phyloP scores from a whole-genome alignment of 2,113 vertebrate species.

The Xenopus laevis region DNA sequence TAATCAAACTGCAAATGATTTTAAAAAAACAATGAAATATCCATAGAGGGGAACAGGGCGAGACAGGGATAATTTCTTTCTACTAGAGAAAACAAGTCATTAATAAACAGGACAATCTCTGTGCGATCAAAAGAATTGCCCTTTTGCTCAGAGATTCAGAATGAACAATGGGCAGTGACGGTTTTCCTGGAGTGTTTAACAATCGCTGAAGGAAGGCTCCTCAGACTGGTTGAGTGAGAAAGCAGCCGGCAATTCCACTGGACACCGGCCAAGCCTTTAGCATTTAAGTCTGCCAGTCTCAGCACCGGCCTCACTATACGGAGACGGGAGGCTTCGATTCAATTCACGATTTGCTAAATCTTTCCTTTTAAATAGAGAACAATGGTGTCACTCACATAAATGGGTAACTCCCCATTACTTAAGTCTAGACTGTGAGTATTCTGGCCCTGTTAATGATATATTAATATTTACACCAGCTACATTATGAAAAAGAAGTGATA shows the following conservation, averaged over 20 bases:
- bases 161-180: slow-evolving; percentile 59
- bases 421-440: background rate
- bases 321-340: background rate
- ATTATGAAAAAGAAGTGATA: no score
- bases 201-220: slow-evolving; percentile 53
- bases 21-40: slow-evolving; percentile 41
- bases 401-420: background rate
- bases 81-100: slow-evolving; percentile 46
- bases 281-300: slow-evolving; percentile 40
- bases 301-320: slow-evolving; percentile 31
- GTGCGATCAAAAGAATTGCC: slow-evolving; percentile 28
- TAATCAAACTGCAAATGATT: slow-evolving; percentile 23
- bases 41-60: slow-evolving; percentile 43
- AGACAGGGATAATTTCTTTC: slow-evolving; percentile 51
- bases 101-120: slow-evolving; percentile 53
- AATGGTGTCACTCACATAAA: background rate
- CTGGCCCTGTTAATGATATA: no score
- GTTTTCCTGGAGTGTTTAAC: slow-evolving; percentile 58
- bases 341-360: slow-evolving; percentile 27
- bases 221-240: slow-evolving; percentile 53
- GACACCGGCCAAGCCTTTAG: slow-evolving; percentile 48
- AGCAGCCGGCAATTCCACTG: slow-evolving; percentile 53
- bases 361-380: background rate
- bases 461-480: no score
- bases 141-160: slow-evolving; percentile 46